Evolutionary conservation across 2,113 vertebrate species (phyloP).

Genomic region (Promerops cafer): DNA sequence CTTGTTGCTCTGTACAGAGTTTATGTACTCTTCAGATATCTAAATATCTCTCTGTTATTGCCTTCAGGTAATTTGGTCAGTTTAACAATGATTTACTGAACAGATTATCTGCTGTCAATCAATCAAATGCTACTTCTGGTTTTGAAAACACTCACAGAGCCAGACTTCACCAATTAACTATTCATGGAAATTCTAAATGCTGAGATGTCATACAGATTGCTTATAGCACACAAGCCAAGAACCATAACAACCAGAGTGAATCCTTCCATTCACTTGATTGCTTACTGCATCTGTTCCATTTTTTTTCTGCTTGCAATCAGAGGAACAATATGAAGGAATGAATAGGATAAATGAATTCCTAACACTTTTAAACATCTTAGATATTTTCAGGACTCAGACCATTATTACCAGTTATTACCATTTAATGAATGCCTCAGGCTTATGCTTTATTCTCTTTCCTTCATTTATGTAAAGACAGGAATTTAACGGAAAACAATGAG

Average conservation of each 20-base stretch:
- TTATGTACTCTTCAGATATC: neutral
- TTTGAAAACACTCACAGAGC: neutral
- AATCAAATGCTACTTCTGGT: neutral
- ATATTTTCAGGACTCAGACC: constrained; percentile 2
- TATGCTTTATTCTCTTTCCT: neutral
- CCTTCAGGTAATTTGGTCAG: neutral
- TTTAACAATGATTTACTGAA: neutral
- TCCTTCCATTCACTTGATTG: neutral
- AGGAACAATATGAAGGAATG: neutral
- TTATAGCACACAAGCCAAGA: neutral
- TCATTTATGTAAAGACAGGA: neutral
- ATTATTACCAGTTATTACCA: neutral
- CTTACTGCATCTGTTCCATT: neutral
- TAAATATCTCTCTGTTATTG: neutral
- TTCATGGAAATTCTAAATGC: neutral
- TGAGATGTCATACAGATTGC: neutral
- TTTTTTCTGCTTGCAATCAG: neutral
- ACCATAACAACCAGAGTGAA: neutral
- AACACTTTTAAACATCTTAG: neutral
- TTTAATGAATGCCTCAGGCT: neutral
- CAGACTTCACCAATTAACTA: neutral
- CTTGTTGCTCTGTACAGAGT: neutral
- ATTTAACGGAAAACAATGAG: neutral
- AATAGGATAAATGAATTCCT: constrained; percentile 1
- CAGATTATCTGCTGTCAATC: neutral